Percentiles rank a stretch among this genome's conserved stretches.
phyloP scores from a whole-genome alignment of 2,113 vertebrate genomes.

The Onychostruthus taczanowskii region DNA sequence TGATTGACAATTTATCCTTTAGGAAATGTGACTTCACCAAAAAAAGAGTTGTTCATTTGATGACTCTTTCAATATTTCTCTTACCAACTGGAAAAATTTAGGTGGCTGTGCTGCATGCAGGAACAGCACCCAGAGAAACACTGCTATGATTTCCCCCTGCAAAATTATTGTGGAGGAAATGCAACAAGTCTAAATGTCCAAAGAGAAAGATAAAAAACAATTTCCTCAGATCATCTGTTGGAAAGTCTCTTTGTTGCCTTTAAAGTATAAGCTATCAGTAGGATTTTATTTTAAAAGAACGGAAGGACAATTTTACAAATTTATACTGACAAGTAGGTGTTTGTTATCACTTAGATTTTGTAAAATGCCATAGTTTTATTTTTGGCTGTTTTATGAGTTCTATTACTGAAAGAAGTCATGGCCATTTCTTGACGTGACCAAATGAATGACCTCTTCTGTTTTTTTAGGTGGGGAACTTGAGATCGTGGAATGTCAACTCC shows the following conservation, averaged over 20 bases:
- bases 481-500: neutral
- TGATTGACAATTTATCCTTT: neutral
- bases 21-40: neutral
- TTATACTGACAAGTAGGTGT: slow-evolving; percentile 59
- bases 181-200: neutral
- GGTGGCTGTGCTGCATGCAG: neutral
- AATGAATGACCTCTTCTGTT: neutral
- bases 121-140: neutral
- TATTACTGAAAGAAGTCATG: neutral
- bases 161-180: neutral
- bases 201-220: neutral
- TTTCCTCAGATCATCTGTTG: slow-evolving; percentile 1
- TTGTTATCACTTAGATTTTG: slow-evolving; percentile 34
- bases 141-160: neutral
- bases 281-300: slow-evolving; percentile 51
- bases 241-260: neutral
- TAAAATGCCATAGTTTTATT: slow-evolving; percentile 44
- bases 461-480: neutral
- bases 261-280: neutral
- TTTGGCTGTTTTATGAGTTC: slow-evolving; percentile 15
- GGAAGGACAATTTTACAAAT: slow-evolving; percentile 55
- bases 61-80: neutral
- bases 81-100: neutral
- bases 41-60: neutral
- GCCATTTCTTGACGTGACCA: neutral